Conservation (phyloP, 2,797 vertebrate genomes). For the Acipenser ruthenus region DNA sequence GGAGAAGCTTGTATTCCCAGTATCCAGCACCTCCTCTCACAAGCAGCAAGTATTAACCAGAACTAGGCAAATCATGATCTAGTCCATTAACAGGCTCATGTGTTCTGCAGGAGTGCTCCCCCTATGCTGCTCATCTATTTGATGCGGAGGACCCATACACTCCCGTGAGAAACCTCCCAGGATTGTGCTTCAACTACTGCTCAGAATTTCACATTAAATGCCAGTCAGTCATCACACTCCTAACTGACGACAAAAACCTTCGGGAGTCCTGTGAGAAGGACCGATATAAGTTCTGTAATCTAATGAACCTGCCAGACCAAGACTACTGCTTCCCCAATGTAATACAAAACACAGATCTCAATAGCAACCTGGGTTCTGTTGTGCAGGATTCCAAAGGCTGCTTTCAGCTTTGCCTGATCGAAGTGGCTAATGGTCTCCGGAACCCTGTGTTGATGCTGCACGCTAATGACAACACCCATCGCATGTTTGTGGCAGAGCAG, state of each 20-base stretch:
- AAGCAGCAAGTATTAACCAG: too few species aligned
- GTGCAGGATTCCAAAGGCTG: slow-evolving; percentile 58
- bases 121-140: slow-evolving; percentile 71
- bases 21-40: too few species aligned
- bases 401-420: slow-evolving; percentile 68
- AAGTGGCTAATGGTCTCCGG: slow-evolving; percentile 69
- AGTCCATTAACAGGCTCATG: neutral
- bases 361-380: slow-evolving; percentile 55
- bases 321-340: slow-evolving; percentile 76
- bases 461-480: slow-evolving; percentile 56
- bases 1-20: too few species aligned
- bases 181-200: slow-evolving; percentile 70
- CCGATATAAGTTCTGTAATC: slow-evolving; percentile 52
- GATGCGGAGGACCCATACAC: slow-evolving; percentile 69
- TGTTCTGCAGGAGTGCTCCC: slow-evolving; percentile 70
- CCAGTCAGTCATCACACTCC: slow-evolving; percentile 51
- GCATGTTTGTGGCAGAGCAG: slow-evolving; percentile 71
- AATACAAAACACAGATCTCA: slow-evolving; percentile 53
- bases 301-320: slow-evolving; percentile 58
- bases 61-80: too few species aligned
- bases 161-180: slow-evolving; percentile 61
- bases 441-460: slow-evolving; percentile 73
- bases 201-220: slow-evolving; percentile 59
- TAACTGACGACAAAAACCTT: slow-evolving; percentile 48
- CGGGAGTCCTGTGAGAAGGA: slow-evolving; percentile 41